Conservation (phyloP, 2,888 invertebrate genomes). For the Drosophila silvestris region DNA sequence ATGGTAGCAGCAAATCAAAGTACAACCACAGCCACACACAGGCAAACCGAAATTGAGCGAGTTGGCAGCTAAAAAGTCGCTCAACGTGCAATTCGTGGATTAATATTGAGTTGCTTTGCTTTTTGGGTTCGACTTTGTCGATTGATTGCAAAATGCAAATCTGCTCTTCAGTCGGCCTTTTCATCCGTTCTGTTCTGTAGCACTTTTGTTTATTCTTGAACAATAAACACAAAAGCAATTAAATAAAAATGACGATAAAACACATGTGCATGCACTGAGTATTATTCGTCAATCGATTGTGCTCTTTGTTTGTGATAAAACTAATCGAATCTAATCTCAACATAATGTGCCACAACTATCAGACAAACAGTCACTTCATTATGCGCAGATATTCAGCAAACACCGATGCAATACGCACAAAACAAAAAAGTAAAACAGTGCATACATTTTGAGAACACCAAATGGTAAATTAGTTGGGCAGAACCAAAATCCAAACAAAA, state of each 20-base stretch:
- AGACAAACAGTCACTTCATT: conserved; percentile 29
- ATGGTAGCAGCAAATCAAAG: conserved; percentile 25
- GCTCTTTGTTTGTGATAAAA: not conserved
- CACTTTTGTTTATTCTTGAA: conserved; percentile 37
- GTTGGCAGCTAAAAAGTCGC: conserved; percentile 48
- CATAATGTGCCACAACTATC: not conserved
- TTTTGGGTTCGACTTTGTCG: conserved; percentile 30
- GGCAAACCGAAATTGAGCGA: conserved; percentile 40
- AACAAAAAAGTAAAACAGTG: conserved; percentile 16
- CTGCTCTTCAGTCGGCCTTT: not conserved
- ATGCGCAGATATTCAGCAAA: conserved; percentile 41
- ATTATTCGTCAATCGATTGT: not conserved
- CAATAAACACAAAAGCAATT: conserved; percentile 39
- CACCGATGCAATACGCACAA: conserved; percentile 10
- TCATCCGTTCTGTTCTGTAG: no score
- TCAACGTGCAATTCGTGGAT: conserved; percentile 44
- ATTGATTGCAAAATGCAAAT: conserved; percentile 51
- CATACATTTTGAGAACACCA: conserved; percentile 34
- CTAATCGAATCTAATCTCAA: not conserved
- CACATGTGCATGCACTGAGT: not conserved
- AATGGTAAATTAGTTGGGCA: conserved; percentile 47
- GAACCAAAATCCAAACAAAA: conserved; percentile 38
- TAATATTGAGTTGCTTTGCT: conserved; percentile 37
- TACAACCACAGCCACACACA: not conserved
- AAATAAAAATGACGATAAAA: not conserved